These are phyloP conservation scores for Daktulosphaira vitifoliae DNA, from an alignment of 1,140 invertebrate species.

Conservation along the genomic window DNA sequence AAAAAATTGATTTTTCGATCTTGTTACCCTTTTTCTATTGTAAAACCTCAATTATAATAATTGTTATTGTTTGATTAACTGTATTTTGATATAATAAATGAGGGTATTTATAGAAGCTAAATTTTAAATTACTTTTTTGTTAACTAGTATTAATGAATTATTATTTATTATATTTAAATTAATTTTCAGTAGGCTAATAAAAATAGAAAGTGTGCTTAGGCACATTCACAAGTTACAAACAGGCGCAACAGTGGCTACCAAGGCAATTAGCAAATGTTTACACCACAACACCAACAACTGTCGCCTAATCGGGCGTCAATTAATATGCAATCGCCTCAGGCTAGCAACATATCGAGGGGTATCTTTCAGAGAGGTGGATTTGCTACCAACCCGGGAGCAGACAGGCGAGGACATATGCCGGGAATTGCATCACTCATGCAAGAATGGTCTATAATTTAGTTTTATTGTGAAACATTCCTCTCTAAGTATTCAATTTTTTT, in stretches of 20 bases:
- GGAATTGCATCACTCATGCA: slow-evolving; percentile 32
- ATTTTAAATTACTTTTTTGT: too few species aligned
- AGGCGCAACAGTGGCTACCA: slow-evolving; percentile 32
- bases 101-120: too few species aligned
- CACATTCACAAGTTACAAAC: slow-evolving; percentile 27
- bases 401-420: slow-evolving; percentile 30
- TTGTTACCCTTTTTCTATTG: too few species aligned
- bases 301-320: slow-evolving; percentile 34
- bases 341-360: slow-evolving; percentile 25
- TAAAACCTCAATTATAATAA: too few species aligned
- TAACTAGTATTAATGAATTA: too few species aligned
- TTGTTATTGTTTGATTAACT: too few species aligned
- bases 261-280: slow-evolving; percentile 28
- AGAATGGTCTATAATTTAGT: slow-evolving; percentile 33
- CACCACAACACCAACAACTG: slow-evolving; percentile 32
- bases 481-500: background rate
- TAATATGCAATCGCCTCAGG: slow-evolving; percentile 29
- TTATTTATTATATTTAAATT: background rate
- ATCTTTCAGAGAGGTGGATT: slow-evolving; percentile 30
- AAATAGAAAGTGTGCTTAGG: slow-evolving; percentile 33
- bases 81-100: too few species aligned
- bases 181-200: slow-evolving; percentile 14
- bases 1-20: too few species aligned
- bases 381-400: slow-evolving; percentile 29
- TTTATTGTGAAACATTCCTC: too few species aligned